A percentile compares a stretch with the other conserved stretches of the same genome.
Evolutionary conservation across 2,113 vertebrate genomes (phyloP).

Genomic region (Onychostruthus taczanowskii): DNA sequence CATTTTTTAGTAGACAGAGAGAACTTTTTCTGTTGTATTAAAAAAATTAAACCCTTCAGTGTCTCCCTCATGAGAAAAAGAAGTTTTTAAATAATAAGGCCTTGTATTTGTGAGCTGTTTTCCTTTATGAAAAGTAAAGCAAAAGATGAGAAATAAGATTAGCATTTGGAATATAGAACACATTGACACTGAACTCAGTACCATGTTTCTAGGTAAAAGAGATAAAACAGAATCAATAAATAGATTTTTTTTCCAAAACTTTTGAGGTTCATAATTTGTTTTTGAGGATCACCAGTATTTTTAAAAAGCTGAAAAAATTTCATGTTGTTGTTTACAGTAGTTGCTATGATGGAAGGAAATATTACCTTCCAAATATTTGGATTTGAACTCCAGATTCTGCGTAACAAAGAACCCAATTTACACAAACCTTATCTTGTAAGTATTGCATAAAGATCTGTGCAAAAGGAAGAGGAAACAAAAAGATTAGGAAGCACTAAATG

Average conservation of each 20-base stretch:
- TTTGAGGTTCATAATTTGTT: background rate
- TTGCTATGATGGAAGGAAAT: background rate
- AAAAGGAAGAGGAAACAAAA: background rate
- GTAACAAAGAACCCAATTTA: background rate
- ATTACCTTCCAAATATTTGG: background rate
- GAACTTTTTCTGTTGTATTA: background rate
- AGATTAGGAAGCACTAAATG: background rate
- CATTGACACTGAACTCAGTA: background rate
- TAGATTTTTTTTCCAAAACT: background rate
- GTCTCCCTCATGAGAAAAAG: background rate
- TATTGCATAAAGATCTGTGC: background rate
- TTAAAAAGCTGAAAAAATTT: background rate
- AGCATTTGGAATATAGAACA: background rate
- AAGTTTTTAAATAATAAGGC: background rate
- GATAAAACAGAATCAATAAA: background rate
- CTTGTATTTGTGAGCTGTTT: background rate
- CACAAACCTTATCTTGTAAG: background rate
- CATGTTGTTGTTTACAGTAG: background rate
- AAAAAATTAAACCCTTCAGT: background rate
- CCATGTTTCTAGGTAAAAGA: background rate
- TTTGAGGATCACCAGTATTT: background rate
- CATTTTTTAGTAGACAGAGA: background rate
- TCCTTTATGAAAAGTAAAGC: background rate
- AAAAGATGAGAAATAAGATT: background rate
- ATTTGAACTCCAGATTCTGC: background rate